Conservation (phyloP, 2,797 vertebrate species). For the Toxotes lorentzi region DNA sequence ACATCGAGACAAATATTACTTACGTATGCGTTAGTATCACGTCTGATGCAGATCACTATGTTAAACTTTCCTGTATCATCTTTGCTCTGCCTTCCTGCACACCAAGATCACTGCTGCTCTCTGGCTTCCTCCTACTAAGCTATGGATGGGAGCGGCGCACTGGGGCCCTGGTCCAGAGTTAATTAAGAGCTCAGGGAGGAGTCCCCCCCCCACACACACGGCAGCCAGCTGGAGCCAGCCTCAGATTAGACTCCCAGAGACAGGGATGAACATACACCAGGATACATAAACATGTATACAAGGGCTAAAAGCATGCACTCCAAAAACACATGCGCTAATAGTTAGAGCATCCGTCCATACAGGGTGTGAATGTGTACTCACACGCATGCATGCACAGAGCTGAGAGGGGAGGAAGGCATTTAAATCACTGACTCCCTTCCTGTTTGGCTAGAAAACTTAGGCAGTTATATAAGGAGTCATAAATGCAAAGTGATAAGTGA, state of each 20-base stretch:
- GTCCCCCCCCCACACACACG: slow-evolving; percentile 45
- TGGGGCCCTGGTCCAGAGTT: slow-evolving; percentile 76
- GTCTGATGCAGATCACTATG: slow-evolving; percentile 19
- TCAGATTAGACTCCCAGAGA: slow-evolving; percentile 82
- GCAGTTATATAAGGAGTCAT: slow-evolving; percentile 64
- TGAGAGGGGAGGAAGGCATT: slow-evolving; percentile 48
- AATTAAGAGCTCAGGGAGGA: slow-evolving; percentile 85
- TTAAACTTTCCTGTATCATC: slow-evolving; percentile 35
- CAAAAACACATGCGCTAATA: slow-evolving; percentile 55
- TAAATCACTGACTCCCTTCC: slow-evolving; percentile 68
- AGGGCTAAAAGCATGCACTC: slow-evolving; percentile 41
- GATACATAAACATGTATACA: slow-evolving; percentile 67
- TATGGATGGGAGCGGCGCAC: slow-evolving; percentile 66
- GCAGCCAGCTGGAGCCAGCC: slow-evolving; percentile 81
- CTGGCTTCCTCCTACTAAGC: slow-evolving; percentile 55
- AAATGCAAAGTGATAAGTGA: slow-evolving; percentile 56
- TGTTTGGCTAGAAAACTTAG: slow-evolving; percentile 61
- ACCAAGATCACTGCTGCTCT: slow-evolving; percentile 48
- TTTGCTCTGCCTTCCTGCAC: slow-evolving; percentile 24
- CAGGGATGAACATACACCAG: slow-evolving; percentile 63
- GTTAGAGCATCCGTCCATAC: slow-evolving; percentile 50
- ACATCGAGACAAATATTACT: slow-evolving; percentile 46
- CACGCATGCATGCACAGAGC: slow-evolving; percentile 10
- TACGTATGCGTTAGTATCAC: slow-evolving; percentile 12
- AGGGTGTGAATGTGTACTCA: slow-evolving; percentile 3